Conservation (phyloP, 2,113 vertebrate genomes). For the Clarias gariepinus region DNA sequence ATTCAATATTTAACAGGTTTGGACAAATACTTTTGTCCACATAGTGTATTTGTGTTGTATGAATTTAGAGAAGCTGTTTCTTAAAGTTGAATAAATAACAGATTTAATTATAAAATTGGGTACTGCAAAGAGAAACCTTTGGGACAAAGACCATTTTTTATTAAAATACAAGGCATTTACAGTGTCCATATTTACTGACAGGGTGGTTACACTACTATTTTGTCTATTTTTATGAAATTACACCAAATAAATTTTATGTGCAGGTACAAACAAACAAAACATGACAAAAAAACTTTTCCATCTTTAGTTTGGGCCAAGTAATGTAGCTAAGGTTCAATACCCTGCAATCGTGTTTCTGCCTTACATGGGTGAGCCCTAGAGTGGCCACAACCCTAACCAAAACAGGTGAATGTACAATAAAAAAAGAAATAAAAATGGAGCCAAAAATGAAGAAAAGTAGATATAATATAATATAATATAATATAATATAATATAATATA, state of each 20-base stretch:
- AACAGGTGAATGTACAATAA: background rate
- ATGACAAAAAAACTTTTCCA: background rate
- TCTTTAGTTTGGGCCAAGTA: background rate
- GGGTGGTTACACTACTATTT: background rate
- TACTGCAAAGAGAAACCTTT: background rate
- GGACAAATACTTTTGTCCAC: too few relatives aligned
- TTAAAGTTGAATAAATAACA: background rate
- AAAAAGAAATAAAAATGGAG: too few relatives aligned
- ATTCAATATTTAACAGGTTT: too few relatives aligned
- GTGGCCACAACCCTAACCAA: background rate
- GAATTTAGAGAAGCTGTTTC: background rate
- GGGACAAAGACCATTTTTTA: background rate
- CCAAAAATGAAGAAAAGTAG: background rate
- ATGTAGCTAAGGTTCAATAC: background rate
- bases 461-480: background rate
- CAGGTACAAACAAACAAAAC: background rate
- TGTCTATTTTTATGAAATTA: background rate
- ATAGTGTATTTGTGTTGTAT: background rate
- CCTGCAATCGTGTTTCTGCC: background rate
- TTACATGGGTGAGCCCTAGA: background rate
- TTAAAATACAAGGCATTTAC: background rate
- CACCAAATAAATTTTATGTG: background rate
- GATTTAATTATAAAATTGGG: background rate
- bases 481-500: too few relatives aligned
- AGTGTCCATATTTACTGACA: too few relatives aligned